Base-by-base conservation (phyloP, 2,888 invertebrate genomes). In the Pycnomerus fuliginosus region DNA sequence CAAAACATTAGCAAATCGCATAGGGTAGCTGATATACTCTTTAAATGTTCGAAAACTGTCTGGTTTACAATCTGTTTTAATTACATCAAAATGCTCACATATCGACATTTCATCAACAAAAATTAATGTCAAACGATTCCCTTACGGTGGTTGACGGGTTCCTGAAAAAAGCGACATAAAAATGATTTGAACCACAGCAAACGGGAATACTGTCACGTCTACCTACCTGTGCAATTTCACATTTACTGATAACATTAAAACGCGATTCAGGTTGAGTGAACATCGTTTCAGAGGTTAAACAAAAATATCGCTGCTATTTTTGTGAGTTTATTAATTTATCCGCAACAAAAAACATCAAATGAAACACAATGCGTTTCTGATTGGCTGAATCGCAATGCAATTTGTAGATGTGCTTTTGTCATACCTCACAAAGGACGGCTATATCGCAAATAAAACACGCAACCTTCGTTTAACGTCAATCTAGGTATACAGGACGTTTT, bases 351-450 rank as follows among this genome's bases (percentile, higher is more conserved):
- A 61, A 64, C 61, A 57, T 59, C 59, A 49, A 61, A 62, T 58
- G 52, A n/a, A 53, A 57, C 52, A 72, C 72, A 72, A 72, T 69
- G 67, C 61, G 58, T 71, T 72, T 72, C 71, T 72, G 71, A 72
- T 71, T 71, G 71, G 71, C 60, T 72, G 71, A 68, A 68, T 71
- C 70, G 69, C 69, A 71, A 71, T 71, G 71, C 71, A 72, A 72
- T 72, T 72, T 72, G 72, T 72, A 68, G 69, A 71, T 69, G 64
- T 58, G 63, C 65, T 58, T 65, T 70, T 70, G 69, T 69, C 59
- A 49, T 42, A 48, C 48, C 56, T 20, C 56, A 68, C 68, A 70
- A 71, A 68, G 63, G 61, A 60, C 61, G 61, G 59, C 63, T 10
- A 4, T 72, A 71, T 71, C 71, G 67, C 63, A 60, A 64, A 68